Base-by-base conservation (phyloP, 2,797 vertebrate genomes). In the Coilia nasus region DNA sequence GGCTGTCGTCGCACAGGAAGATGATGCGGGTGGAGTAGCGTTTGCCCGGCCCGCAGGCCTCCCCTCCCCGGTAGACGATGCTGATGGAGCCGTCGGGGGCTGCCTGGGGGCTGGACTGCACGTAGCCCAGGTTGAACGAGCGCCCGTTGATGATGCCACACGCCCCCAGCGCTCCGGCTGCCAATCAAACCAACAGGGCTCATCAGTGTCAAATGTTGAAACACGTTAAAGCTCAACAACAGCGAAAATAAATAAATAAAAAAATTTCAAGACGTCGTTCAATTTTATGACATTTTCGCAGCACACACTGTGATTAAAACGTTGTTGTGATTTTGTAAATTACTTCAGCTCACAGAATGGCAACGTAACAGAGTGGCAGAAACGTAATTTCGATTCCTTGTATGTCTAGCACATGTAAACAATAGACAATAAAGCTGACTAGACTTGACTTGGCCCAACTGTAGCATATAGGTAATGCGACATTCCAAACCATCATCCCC, bases 1-100 rank as follows among this genome's bases (percentile, higher is more conserved):
- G 94, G 1, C 93, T 95, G 90, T 98, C 95, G 1, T 97, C 96
- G 0, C 98, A 99, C 80, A 97, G 96, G 57, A 99, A 95, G 82
- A 96, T 96, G 85, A 99, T 97, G 85, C 96, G 96, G 0, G 98
- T 98, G 0, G 98, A 98, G 89, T 94, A 98, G 81, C 67, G 96
- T 21, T 94, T 93, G 0, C 89, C 87, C 23, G 88, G 75, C 15
- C 94, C 90, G 80, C 98, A 99, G 1, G 7, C 88, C 87, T 98
- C 98, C 0, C 98, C 98, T 19, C 96, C 97, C 91, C 95, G 94
- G 44, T 99, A 99, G 15, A 96, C 92, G 67, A 99, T 93, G 88
- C 95, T 98, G 91, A 99, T 93, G 1, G 97, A 96, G 2, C 98
- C 98, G 1, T 97, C 97, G 0, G 92, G 93, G 0, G 95, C 95